Percentiles rank a stretch among this genome's conserved stretches.
phyloP scores from a whole-genome alignment of 92 coral and sea anemone genomes.

The Metridium senile region DNA sequence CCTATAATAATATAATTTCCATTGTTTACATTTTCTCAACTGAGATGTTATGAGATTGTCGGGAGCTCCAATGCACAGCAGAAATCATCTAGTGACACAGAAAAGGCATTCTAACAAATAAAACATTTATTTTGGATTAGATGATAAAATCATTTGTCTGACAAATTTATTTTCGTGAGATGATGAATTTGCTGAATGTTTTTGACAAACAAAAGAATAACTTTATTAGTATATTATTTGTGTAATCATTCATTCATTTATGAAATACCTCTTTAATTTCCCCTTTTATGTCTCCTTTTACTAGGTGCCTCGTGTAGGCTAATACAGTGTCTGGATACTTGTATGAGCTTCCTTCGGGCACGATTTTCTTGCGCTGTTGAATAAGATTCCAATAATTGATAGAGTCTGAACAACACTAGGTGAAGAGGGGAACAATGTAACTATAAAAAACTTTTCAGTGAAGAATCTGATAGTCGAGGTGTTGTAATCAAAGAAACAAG shows the following conservation, averaged over 20 bases:
- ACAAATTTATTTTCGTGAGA: too few relatives aligned
- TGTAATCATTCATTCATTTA: too few relatives aligned
- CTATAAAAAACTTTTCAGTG: too few relatives aligned
- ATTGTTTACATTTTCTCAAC: background rate
- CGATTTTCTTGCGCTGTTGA: conserved; percentile 36
- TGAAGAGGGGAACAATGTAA: too few relatives aligned
- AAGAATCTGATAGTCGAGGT: too few relatives aligned
- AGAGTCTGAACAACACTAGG: background rate
- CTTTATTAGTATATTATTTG: too few relatives aligned
- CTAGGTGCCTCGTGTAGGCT: conserved; percentile 21
- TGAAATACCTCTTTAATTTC: conserved; percentile 43
- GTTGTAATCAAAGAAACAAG: too few relatives aligned
- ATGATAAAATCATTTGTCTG: background rate
- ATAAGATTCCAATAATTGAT: background rate
- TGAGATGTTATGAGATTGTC: background rate
- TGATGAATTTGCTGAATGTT: background rate
- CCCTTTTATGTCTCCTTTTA: conserved; percentile 39
- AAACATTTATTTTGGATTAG: too few relatives aligned
- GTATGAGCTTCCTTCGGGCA: conserved; percentile 7
- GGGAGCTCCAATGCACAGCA: conserved; percentile 50
- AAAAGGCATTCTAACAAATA: conserved; percentile 48
- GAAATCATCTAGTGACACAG: conserved; percentile 46
- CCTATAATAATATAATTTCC: too few relatives aligned
- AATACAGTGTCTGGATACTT: conserved; percentile 29
- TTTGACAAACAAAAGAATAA: too few relatives aligned